Evolutionary conservation across 2,797 vertebrate genomes (phyloP), one percentile per base, ranked within the genome.

Genomic region (Rhinella marina): DNA sequence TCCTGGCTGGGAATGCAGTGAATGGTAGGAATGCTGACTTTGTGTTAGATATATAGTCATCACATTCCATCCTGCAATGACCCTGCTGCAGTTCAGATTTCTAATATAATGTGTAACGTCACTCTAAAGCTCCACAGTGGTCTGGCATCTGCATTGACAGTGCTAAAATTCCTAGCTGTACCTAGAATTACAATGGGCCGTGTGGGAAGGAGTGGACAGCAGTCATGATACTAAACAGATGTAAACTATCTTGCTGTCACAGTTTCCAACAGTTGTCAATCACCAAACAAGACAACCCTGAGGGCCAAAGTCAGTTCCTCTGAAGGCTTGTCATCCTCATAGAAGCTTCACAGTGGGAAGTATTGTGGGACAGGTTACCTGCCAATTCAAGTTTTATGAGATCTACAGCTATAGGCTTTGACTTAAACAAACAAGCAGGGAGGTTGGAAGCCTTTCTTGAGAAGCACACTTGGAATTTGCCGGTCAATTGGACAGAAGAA

Each of bases 221-320:
- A 91, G 91, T 91, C 85, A 93, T 95, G 90, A 95, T 93, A 92
- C 92, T 93, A 95, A 95, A 96, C 96, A 97, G 95, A 98, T 97
- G 97, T 95, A 95, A 95, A 96, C 92, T 95, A 95, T 96, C 95
- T 95, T 92, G 94, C 91, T 95, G 94, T 94, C 93, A 93, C 93
- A 93, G 94, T 94, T 92, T 88, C 93, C 94, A 97, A 95, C 93
- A 96, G 94, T 94, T 97, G 97, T 97, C 98, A 99, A 95, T 99
- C 98, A 98, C 92, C 91, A 91, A 93, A 92, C 88, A 93, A 92
- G 93, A 91, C 92, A 95, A 91, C 92, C 92, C 90, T 91, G 91
- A 93, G 92, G 91, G 93, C 89, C 90, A 91, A 90, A 91, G 90
- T 89, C 85, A 90, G 90, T 89, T 92, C 90, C 89, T 90, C 91